A percentile compares a stretch with the other conserved stretches of the same genome.
These are phyloP conservation scores for Anoplophora glabripennis DNA, from an alignment of 1,140 invertebrate species.

Conservation along the genomic window DNA sequence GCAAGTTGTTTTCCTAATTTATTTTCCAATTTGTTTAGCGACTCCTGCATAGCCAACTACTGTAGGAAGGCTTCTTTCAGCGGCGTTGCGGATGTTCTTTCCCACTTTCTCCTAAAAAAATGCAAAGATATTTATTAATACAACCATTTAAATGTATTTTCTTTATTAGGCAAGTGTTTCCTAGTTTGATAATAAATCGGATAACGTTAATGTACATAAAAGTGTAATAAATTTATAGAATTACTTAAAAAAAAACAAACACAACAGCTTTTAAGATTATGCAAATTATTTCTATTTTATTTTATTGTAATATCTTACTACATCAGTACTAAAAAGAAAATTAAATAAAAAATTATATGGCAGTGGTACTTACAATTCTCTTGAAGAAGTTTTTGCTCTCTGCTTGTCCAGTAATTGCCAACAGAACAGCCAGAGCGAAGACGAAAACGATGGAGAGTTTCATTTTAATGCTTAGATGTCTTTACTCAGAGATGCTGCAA, in stretches of 20 bases:
- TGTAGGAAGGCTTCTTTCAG: conserved; percentile 32
- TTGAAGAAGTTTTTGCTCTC: conserved; percentile 24
- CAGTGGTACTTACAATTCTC: conserved; percentile 17
- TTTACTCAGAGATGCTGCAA: background rate
- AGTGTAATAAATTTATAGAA: no score
- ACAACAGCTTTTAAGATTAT: no score
- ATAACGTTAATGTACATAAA: no score
- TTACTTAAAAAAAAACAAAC: no score
- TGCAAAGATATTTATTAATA: background rate
- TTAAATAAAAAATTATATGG: no score
- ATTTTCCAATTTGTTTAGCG: conserved; percentile 6
- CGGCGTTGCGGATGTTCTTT: conserved; percentile 27
- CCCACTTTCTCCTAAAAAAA: conserved; percentile 34
- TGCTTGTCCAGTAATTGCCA: conserved; percentile 8
- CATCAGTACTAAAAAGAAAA: no score
- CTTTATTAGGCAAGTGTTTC: background rate
- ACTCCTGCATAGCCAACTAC: conserved; percentile 30
- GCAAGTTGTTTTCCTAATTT: background rate
- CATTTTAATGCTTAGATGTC: conserved; percentile 13
- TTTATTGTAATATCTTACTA: no score
- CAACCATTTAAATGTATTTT: background rate
- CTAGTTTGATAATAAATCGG: background rate
- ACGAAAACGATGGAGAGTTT: conserved; percentile 21
- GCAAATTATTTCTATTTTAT: no score
- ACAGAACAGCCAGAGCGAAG: conserved; percentile 6